A percentile compares a stretch with the other conserved stretches of the same genome.
Evolutionary conservation across 2,888 invertebrate genomes (phyloP).

Genomic region (Plebejus anna): DNA sequence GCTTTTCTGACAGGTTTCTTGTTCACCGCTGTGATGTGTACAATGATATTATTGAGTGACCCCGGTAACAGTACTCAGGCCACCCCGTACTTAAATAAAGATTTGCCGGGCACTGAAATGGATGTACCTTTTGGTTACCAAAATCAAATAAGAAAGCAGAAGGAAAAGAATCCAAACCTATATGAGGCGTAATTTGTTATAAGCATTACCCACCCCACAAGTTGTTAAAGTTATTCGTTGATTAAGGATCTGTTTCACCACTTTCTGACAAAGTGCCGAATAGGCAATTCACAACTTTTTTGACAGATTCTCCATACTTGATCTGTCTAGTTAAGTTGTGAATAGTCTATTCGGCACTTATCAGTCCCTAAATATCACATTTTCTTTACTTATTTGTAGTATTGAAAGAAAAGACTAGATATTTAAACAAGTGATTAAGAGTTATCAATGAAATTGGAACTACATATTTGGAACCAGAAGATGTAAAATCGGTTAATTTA

Average conservation of each 20-base stretch:
- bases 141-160: slow-evolving; percentile 47
- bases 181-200: slow-evolving; percentile 56
- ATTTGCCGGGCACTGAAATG: slow-evolving; percentile 39
- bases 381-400: too few relatives aligned
- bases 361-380: too few relatives aligned
- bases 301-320: too few relatives aligned
- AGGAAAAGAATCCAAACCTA: slow-evolving; percentile 56
- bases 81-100: slow-evolving; percentile 42
- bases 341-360: too few relatives aligned
- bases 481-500: not conserved
- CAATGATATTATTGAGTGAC: slow-evolving; percentile 41
- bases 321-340: too few relatives aligned
- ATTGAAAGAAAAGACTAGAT: too few relatives aligned
- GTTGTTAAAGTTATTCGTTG: not conserved
- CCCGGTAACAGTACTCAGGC: slow-evolving; percentile 43
- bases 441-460: too few relatives aligned
- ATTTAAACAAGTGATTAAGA: too few relatives aligned
- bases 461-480: too few relatives aligned
- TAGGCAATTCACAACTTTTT: too few relatives aligned
- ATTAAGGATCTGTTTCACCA: too few relatives aligned
- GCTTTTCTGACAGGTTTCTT: slow-evolving; percentile 57
- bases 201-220: not conserved
- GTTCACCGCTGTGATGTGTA: slow-evolving; percentile 42
- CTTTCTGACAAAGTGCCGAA: too few relatives aligned
- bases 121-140: slow-evolving; percentile 60